A percentile compares a stretch with the other conserved stretches of the same genome.
phyloP scores from a whole-genome alignment of 2,888 invertebrate species.

The Drosophila ustulata region DNA sequence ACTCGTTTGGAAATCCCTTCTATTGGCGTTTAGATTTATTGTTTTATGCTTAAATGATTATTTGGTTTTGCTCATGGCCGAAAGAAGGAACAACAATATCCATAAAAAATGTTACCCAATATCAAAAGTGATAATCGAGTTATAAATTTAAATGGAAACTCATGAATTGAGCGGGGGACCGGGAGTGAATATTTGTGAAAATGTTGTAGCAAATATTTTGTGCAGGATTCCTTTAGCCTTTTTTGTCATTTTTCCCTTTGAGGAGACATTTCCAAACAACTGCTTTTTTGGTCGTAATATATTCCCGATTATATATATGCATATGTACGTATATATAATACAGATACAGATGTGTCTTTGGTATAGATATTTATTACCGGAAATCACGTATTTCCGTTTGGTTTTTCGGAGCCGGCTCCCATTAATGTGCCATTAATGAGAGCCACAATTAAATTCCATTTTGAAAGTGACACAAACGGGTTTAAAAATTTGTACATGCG shows the following conservation, averaged over 20 bases:
- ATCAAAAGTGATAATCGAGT: slow-evolving; percentile 68
- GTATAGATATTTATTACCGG: slow-evolving; percentile 67
- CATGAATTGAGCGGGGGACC: slow-evolving; percentile 52
- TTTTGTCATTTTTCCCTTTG: slow-evolving; percentile 2
- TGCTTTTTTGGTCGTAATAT: not conserved
- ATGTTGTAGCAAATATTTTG: slow-evolving; percentile 5
- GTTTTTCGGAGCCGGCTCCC: slow-evolving; percentile 30
- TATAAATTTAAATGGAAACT: slow-evolving; percentile 68
- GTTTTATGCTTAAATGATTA: slow-evolving; percentile 68
- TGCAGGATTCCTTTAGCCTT: not conserved
- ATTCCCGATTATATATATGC: slow-evolving; percentile 5
- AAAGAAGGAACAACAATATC: slow-evolving; percentile 6
- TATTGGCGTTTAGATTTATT: slow-evolving; percentile 70
- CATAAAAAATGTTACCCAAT: slow-evolving; percentile 28
- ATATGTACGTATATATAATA: not conserved
- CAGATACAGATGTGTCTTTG: slow-evolving; percentile 7
- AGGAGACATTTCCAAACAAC: slow-evolving; percentile 2
- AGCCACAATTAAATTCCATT: slow-evolving; percentile 72
- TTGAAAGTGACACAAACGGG: slow-evolving; percentile 62
- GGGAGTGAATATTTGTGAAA: slow-evolving; percentile 20
- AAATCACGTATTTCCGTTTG: slow-evolving; percentile 75
- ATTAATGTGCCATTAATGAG: slow-evolving; percentile 68
- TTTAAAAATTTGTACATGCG: slow-evolving; percentile 20
- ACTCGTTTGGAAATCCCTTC: slow-evolving; percentile 44
- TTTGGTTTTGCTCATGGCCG: slow-evolving; percentile 22